phyloP scores from a whole-genome alignment of 2,113 vertebrate species.

The Oostethus manadensis region DNA sequence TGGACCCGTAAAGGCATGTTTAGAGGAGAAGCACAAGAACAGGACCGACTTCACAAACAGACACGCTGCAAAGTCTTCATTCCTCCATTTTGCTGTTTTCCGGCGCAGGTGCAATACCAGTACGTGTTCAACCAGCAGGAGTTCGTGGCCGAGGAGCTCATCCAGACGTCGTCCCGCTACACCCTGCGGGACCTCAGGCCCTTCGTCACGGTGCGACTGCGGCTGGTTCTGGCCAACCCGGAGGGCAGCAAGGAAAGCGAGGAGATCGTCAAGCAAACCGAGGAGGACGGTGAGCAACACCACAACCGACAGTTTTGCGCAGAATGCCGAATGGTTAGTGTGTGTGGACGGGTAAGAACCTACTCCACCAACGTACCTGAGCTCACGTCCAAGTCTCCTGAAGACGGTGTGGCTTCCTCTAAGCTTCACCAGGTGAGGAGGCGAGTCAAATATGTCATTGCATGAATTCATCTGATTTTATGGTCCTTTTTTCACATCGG shows the following conservation, averaged over 20 bases:
- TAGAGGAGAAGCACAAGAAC: not conserved
- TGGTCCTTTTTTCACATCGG: too few relatives aligned
- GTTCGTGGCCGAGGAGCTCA: constrained; percentile 85
- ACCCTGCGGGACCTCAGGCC: constrained; percentile 87
- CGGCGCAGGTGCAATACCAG: constrained; percentile 82
- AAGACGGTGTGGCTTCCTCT: too few relatives aligned
- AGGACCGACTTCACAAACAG: not conserved
- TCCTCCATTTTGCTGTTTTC: not conserved
- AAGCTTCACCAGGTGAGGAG: too few relatives aligned
- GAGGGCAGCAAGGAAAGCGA: constrained; percentile 94
- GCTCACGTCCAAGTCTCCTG: too few relatives aligned
- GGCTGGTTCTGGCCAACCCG: constrained; percentile 87
- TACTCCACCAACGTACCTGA: too few relatives aligned
- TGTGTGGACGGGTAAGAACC: too few relatives aligned
- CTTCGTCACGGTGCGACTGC: constrained; percentile 86
- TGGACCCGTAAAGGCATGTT: not conserved
- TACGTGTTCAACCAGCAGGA: constrained; percentile 92
- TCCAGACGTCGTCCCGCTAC: constrained; percentile 92
- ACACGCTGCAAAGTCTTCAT: not conserved
- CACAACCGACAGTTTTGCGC: too few relatives aligned
- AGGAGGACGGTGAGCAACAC: constrained; percentile 83
- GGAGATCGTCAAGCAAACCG: constrained; percentile 91
- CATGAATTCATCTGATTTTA: too few relatives aligned
- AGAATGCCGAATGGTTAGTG: too few relatives aligned
- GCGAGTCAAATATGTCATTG: too few relatives aligned